A percentile compares a stretch with the other conserved stretches of the same genome.
Evolutionary conservation across 1,140 invertebrate species (phyloP).

Genomic region (Meteorus sp.): DNA sequence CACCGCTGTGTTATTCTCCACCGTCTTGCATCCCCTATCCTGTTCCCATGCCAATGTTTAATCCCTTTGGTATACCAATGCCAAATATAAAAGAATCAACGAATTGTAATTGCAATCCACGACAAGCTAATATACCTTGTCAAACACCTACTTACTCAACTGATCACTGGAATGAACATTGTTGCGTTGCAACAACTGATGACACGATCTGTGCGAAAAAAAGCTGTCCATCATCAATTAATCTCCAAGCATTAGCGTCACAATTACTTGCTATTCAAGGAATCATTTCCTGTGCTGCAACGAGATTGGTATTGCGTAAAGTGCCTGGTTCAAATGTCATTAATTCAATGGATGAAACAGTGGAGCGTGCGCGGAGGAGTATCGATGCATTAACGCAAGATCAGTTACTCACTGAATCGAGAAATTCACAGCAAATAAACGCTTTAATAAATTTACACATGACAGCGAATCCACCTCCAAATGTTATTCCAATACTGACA

Average conservation of each 20-base stretch:
- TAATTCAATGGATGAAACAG: slow-evolving; percentile 43
- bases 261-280: slow-evolving; percentile 51
- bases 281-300: slow-evolving; percentile 45
- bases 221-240: slow-evolving; percentile 47
- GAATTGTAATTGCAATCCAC: slow-evolving; percentile 33
- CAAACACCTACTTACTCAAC: slow-evolving; percentile 5
- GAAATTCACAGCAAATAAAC: slow-evolving; percentile 46
- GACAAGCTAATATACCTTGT: slow-evolving; percentile 3
- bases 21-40: slow-evolving; percentile 35
- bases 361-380: slow-evolving; percentile 38
- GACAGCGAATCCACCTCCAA: slow-evolving; percentile 42
- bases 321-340: slow-evolving; percentile 46
- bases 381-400: slow-evolving; percentile 41
- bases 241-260: slow-evolving; percentile 49
- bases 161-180: slow-evolving; percentile 33
- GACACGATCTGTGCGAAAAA: slow-evolving; percentile 41
- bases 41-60: slow-evolving; percentile 28
- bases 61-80: slow-evolving; percentile 6
- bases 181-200: slow-evolving; percentile 32
- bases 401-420: slow-evolving; percentile 46
- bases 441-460: slow-evolving; percentile 50
- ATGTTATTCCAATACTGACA: slow-evolving; percentile 47
- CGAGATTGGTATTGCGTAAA: slow-evolving; percentile 44
- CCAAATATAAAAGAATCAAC: slow-evolving; percentile 1
- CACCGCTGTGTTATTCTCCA: slow-evolving; percentile 24